These are phyloP conservation scores for Okamejei kenojei DNA, from an alignment of 2,797 vertebrate genomes.

Conservation along the genomic window DNA sequence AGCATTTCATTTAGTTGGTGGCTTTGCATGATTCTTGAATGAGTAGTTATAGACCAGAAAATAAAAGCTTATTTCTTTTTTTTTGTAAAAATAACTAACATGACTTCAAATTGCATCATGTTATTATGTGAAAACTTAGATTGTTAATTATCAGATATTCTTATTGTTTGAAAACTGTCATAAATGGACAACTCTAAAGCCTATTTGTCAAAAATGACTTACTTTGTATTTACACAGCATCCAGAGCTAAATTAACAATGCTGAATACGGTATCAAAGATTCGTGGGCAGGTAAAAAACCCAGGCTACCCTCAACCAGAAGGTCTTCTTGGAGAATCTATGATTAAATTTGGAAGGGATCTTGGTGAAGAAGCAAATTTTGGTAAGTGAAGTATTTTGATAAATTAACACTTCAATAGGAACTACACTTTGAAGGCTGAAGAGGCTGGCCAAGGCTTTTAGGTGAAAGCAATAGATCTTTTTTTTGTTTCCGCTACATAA, in stretches of 20 bases:
- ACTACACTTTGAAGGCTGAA: not conserved
- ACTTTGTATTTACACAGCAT: constrained; percentile 58
- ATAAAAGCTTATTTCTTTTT: not conserved
- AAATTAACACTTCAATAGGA: not conserved
- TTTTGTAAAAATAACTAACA: not conserved
- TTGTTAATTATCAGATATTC: not conserved
- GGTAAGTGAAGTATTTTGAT: constrained; percentile 62
- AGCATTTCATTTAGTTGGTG: not conserved
- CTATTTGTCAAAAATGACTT: not conserved
- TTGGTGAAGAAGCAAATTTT: constrained; percentile 93
- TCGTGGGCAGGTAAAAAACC: constrained; percentile 92
- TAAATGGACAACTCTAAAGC: not conserved
- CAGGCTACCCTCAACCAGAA: constrained; percentile 91
- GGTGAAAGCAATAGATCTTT: not conserved
- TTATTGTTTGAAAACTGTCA: not conserved
- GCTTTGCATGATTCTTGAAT: not conserved
- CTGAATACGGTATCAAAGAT: constrained; percentile 97
- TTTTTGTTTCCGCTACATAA: not conserved
- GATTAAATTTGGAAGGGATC: constrained; percentile 86
- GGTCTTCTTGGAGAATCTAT: constrained; percentile 92
- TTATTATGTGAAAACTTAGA: not conserved
- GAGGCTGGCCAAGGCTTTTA: not conserved
- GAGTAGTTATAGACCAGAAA: not conserved
- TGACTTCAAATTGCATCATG: not conserved
- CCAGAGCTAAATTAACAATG: constrained; percentile 93